Percentiles rank a stretch among this genome's conserved stretches.
These are phyloP conservation scores for Drosophila lini DNA, from an alignment of 1,140 invertebrate genomes.

Conservation along the genomic window DNA sequence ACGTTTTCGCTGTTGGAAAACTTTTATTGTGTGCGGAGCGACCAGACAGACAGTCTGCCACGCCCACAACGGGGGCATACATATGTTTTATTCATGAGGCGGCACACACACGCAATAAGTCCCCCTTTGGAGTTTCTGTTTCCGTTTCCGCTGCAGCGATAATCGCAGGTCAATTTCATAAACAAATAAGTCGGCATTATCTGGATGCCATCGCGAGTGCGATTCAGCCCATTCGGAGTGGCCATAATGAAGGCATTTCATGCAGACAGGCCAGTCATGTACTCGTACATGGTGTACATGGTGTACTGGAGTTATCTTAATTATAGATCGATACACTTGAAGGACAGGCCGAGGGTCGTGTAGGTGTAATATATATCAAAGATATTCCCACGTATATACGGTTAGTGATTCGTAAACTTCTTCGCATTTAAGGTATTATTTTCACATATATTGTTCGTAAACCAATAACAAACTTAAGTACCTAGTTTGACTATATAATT, in stretches of 20 bases:
- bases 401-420: neutral
- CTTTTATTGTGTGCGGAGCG: slow-evolving; percentile 44
- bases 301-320: slow-evolving; percentile 62
- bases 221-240: slow-evolving; percentile 35
- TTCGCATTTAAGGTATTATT: neutral
- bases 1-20: slow-evolving; percentile 64
- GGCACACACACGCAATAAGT: slow-evolving; percentile 39
- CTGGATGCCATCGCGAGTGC: slow-evolving; percentile 53
- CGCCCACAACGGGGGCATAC: slow-evolving; percentile 20
- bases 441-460: neutral
- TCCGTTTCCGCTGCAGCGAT: slow-evolving; percentile 59
- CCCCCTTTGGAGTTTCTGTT: slow-evolving; percentile 26
- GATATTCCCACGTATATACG: neutral
- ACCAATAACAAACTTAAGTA: neutral
- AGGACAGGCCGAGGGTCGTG: slow-evolving; percentile 15
- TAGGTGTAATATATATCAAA: neutral
- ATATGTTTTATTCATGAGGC: slow-evolving; percentile 68
- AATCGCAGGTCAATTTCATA: slow-evolving; percentile 79
- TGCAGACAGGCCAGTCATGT: slow-evolving; percentile 12
- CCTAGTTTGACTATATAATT: neutral
- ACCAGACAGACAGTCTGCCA: slow-evolving; percentile 14
- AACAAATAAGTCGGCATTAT: slow-evolving; percentile 75
- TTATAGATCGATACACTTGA: slow-evolving; percentile 72
- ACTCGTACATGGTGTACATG: neutral
- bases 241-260: slow-evolving; percentile 65